phyloP scores from a whole-genome alignment of 2,113 vertebrate species.

The Megaptera novaeangliae region DNA sequence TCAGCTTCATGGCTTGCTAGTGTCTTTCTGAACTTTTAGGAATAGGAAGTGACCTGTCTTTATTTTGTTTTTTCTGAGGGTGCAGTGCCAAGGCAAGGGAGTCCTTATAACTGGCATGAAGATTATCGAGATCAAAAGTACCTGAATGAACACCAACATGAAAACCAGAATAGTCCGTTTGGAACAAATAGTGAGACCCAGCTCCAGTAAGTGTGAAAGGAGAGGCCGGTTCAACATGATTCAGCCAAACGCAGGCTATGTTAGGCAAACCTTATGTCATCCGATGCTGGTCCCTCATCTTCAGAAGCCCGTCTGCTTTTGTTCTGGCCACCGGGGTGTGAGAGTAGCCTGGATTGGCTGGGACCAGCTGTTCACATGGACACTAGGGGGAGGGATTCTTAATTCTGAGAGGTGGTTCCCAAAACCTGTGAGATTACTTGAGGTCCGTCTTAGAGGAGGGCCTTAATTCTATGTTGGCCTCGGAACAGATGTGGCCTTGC shows the following conservation, averaged over 20 bases:
- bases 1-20: not conserved
- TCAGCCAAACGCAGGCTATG: not conserved
- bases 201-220: constrained; percentile 66
- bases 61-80: constrained; percentile 59
- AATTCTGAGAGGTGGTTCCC: not conserved
- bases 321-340: not conserved
- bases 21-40: not conserved
- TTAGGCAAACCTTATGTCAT: not conserved
- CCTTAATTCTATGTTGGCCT: not conserved
- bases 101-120: constrained; percentile 44
- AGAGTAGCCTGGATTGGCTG: not conserved
- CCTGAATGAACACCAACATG: constrained; percentile 62
- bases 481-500: not conserved
- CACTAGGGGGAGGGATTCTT: not conserved
- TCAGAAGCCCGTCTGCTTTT: not conserved
- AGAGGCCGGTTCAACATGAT: not conserved
- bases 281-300: not conserved
- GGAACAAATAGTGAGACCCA: not conserved
- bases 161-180: not conserved
- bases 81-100: constrained; percentile 71
- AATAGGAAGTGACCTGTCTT: constrained; percentile 31
- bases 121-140: constrained; percentile 62
- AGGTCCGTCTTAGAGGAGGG: not conserved
- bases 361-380: not conserved
- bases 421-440: not conserved